phyloP scores from a whole-genome alignment of 2,888 invertebrate species.

The Conchocele bisecta region DNA sequence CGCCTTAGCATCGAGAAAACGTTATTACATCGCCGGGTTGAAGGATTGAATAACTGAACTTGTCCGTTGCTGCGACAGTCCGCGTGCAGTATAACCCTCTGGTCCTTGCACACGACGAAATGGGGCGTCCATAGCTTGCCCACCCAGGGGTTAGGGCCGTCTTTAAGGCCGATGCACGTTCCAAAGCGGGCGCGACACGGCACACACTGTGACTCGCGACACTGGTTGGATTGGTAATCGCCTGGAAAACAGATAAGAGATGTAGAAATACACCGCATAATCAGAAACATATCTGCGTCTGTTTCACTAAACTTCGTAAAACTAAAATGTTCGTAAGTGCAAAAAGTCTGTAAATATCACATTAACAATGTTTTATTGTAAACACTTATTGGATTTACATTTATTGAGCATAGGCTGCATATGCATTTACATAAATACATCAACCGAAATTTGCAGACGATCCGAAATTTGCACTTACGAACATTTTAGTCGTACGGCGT shows the following conservation, averaged over 20 bases:
- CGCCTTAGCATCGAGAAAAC: slow-evolving; percentile 9
- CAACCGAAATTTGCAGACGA: no score
- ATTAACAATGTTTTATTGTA: no score
- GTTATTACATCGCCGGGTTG: slow-evolving; percentile 30
- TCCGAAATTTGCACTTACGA: no score
- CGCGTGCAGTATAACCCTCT: slow-evolving; percentile 44
- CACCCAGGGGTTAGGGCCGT: slow-evolving; percentile 51
- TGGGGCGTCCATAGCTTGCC: slow-evolving; percentile 50
- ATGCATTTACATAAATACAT: no score
- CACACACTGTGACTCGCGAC: slow-evolving; percentile 42
- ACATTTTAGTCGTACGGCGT: no score
- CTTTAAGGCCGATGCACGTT: slow-evolving; percentile 33
- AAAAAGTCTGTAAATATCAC: no score
- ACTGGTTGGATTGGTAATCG: slow-evolving; percentile 54
- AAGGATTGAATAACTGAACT: slow-evolving; percentile 48
- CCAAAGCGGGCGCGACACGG: slow-evolving; percentile 50
- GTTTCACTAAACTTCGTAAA: no score
- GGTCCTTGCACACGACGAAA: slow-evolving; percentile 50
- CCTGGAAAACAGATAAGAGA: slow-evolving; percentile 44
- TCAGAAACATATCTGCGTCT: neutral
- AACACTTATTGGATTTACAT: no score
- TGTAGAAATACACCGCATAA: no score
- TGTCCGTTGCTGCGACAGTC: slow-evolving; percentile 43
- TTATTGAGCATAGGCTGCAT: no score
- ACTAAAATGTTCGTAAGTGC: no score